Conservation (phyloP, 2,797 vertebrate species). For the Urosaurus nigricauda region DNA sequence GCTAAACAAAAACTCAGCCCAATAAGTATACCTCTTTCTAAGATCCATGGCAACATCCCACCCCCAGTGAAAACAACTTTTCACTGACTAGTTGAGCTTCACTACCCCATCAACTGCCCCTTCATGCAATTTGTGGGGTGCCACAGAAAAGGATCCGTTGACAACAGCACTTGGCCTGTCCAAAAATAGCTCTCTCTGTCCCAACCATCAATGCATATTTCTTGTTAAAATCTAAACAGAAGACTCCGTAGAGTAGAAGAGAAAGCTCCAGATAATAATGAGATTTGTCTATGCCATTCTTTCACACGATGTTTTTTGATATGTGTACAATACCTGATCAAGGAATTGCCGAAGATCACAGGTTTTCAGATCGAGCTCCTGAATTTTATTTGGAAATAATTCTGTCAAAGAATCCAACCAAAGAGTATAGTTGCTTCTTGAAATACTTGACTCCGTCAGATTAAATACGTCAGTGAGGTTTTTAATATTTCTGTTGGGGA, state of each 20-base stretch:
- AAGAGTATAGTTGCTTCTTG: conserved; percentile 77
- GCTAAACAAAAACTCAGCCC: not conserved
- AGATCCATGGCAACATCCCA: not conserved
- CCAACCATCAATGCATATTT: not conserved
- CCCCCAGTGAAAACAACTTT: not conserved
- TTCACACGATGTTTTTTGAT: conserved; percentile 24
- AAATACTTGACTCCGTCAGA: conserved; percentile 83
- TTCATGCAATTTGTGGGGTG: not conserved
- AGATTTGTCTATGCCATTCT: not conserved
- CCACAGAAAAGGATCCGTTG: not conserved
- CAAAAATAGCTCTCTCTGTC: not conserved
- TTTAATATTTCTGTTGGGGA: conserved; percentile 86
- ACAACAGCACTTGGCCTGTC: not conserved
- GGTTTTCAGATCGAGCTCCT: conserved; percentile 72
- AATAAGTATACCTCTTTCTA: too few relatives aligned
- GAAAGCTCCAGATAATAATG: not conserved
- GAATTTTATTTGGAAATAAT: conserved; percentile 71
- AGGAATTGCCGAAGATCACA: conserved; percentile 87
- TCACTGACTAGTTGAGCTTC: too few relatives aligned
- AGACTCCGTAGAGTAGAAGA: not conserved
- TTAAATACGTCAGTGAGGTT: conserved; percentile 86
- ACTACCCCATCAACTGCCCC: too few relatives aligned
- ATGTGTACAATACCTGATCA: conserved; percentile 81
- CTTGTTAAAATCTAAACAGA: not conserved
- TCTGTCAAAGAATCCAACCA: conserved; percentile 78